Base-by-base conservation (phyloP, 2,113 vertebrate species). In the Paratilapia polleni region DNA sequence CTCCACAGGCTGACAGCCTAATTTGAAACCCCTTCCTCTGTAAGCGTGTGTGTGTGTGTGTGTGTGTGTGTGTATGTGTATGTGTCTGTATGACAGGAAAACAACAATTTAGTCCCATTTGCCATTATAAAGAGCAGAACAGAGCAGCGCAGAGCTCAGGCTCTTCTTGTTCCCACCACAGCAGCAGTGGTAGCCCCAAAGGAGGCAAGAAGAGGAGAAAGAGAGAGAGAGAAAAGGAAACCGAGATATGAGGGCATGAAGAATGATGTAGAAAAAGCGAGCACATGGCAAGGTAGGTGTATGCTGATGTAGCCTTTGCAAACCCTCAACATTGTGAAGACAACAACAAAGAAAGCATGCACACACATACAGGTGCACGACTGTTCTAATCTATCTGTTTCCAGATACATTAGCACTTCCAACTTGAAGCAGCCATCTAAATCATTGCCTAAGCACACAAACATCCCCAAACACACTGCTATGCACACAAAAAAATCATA, bases 61-160 rank as follows among this genome's bases (percentile, higher is more conserved):
- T 80, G 63, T 62, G 77, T 83, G 76, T 62, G 52, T 56, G 70
- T 83, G 77, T 80, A 58, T 36, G 73, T 60, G 49, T 80, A 57
- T 86, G 78, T 86, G 87, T 54, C 81, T 81, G 81, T 93, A 93
- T 94, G 90, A 96, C 97, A 96, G 97, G 97, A 98, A 98, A 97
- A 97, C 97, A 97, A 97, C 96, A 96, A 97, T 97, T 97, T 97
- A 94, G 96, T 93, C 95, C 94, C 96, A 97, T 97, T 98, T 97
- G 93, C 96, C 94, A 93, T 97, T 97, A 97, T 95, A 97, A 95
- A 96, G 96, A 97, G 95, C 97, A 98, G 97, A 97, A 91, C 85
- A 78, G 83, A 86, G 81, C 84, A 41, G 73, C 1, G 5, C 59
- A 6, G 62, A 60, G 79, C 81, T 80, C 5, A 2, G 47, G 60